Evolutionary conservation across 1,140 invertebrate genomes (phyloP).

Genomic region (Rhyacophila brunnea): DNA sequence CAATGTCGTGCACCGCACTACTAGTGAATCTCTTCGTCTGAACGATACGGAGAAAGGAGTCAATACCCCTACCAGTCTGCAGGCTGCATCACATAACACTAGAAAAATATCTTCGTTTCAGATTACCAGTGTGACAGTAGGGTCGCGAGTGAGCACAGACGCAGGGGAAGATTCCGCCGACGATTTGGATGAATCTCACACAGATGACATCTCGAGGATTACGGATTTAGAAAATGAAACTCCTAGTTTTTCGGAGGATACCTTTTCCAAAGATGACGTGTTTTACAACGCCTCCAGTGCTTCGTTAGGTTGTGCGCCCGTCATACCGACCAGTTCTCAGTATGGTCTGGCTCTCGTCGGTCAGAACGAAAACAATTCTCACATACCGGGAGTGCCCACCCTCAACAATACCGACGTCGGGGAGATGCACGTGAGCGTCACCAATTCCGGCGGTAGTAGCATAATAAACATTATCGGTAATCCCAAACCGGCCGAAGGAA

Average conservation of each 20-base stretch:
- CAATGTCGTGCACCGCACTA: constrained; percentile 71
- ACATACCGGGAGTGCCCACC: constrained; percentile 51
- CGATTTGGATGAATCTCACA: constrained; percentile 91
- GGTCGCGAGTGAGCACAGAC: constrained; percentile 76
- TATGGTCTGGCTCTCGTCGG: constrained; percentile 78
- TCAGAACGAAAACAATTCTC: constrained; percentile 46
- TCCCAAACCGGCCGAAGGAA: constrained; percentile 61
- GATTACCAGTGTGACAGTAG: constrained; percentile 83
- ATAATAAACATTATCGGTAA: constrained; percentile 65
- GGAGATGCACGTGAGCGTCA: constrained; percentile 63
- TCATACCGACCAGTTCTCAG: constrained; percentile 80
- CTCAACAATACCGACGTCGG: constrained; percentile 52
- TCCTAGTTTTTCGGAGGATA: constrained; percentile 81
- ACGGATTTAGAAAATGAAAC: constrained; percentile 83
- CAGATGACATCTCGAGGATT: constrained; percentile 78
- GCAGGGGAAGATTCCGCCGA: constrained; percentile 89
- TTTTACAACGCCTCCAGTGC: constrained; percentile 75
- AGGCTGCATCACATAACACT: constrained; percentile 53
- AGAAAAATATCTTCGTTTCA: constrained; percentile 89
- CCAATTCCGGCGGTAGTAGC: constrained; percentile 60
- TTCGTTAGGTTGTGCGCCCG: constrained; percentile 72
- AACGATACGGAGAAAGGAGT: constrained; percentile 58
- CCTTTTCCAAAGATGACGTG: constrained; percentile 78
- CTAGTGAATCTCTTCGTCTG: constrained; percentile 73
- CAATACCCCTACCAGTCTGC: constrained; percentile 46